Evolutionary conservation across 2,797 vertebrate species (phyloP).

Genomic region (Pogoniulus pusillus): DNA sequence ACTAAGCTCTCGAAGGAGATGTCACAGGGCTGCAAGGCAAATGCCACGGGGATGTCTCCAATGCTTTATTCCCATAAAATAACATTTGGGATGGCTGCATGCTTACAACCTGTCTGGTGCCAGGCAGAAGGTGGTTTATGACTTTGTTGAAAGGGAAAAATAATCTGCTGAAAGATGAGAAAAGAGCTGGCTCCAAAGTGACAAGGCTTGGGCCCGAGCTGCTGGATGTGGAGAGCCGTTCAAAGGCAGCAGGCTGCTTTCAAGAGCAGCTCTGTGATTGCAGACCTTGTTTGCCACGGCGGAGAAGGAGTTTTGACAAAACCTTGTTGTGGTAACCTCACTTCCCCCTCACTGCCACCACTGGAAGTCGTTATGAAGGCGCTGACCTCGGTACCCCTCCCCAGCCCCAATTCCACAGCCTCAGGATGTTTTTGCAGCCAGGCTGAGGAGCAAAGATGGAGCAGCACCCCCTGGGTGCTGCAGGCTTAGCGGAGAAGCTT

Average conservation of each 20-base stretch:
- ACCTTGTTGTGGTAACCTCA: not conserved
- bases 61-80: not conserved
- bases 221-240: not conserved
- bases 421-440: not conserved
- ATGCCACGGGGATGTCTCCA: not conserved
- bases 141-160: constrained; percentile 1
- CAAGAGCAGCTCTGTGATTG: not conserved
- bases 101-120: not conserved
- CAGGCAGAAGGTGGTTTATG: not conserved
- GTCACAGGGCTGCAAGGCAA: fast-evolving
- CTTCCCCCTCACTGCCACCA: not conserved
- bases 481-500: not conserved
- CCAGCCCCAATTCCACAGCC: fast-evolving
- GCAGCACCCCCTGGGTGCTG: fast-evolving
- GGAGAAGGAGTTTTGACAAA: constrained; percentile 2
- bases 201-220: constrained; percentile 27
- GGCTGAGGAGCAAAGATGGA: not conserved
- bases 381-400: not conserved
- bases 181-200: constrained; percentile 1
- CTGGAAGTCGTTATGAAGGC: not conserved
- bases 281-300: constrained; percentile 24
- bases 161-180: constrained; percentile 7
- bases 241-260: constrained; percentile 28
- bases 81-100: not conserved
- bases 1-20: not conserved